Percentiles rank a stretch among this genome's conserved stretches.
Evolutionary conservation across 2,797 vertebrate genomes (phyloP).

Genomic region (Benthosema pterotum): DNA sequence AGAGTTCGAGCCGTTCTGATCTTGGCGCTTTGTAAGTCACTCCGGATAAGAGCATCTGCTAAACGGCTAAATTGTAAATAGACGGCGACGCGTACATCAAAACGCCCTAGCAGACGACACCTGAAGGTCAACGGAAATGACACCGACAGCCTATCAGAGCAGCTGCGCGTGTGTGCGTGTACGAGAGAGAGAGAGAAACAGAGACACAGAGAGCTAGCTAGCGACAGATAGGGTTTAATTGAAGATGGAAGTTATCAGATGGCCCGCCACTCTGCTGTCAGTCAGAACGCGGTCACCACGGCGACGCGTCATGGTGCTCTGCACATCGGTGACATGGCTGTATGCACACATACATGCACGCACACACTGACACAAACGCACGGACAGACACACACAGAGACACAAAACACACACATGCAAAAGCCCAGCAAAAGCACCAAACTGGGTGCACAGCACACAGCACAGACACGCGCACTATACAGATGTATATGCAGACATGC

Average conservation of each 20-base stretch:
- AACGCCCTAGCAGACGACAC: conserved; percentile 50
- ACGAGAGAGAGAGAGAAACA: conserved; percentile 10
- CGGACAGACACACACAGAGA: conserved; percentile 33
- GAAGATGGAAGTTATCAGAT: conserved; percentile 79
- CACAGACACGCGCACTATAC: conserved; percentile 20
- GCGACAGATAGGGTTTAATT: conserved; percentile 77
- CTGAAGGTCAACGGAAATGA: conserved; percentile 76
- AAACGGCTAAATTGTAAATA: neutral
- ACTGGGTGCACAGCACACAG: too few relatives aligned
- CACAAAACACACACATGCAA: conserved; percentile 8
- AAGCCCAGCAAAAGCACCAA: too few relatives aligned
- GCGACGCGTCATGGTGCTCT: conserved; percentile 59
- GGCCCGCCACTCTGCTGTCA: conserved; percentile 72
- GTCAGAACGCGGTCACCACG: conserved; percentile 69
- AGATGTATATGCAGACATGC: conserved; percentile 4
- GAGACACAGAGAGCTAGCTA: conserved; percentile 29
- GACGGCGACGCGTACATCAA: conserved; percentile 33
- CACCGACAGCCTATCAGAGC: conserved; percentile 44
- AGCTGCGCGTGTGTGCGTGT: conserved; percentile 17
- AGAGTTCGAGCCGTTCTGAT: too few relatives aligned
- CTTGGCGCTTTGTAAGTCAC: too few relatives aligned
- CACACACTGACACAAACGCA: neutral
- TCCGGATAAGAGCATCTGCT: too few relatives aligned
- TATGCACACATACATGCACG: conserved; percentile 23
- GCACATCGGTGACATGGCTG: conserved; percentile 60